Evolutionary conservation across 2,888 invertebrate species (phyloP), one percentile per base, ranked within the genome.

Genomic region (Lissocephala sabroskyi): DNA sequence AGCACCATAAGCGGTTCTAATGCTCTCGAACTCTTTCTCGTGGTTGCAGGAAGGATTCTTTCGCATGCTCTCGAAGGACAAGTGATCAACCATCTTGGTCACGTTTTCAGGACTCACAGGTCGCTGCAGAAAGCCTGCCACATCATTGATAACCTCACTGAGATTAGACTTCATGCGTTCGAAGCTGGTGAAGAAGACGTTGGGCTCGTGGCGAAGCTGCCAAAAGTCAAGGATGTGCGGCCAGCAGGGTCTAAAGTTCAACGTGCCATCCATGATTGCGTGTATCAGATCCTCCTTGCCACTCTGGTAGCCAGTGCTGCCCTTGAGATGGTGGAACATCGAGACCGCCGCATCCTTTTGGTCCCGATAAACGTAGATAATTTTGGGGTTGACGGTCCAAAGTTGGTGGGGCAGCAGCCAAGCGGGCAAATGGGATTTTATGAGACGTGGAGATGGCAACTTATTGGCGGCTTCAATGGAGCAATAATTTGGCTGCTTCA

Each of bases 341-440:
- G 95, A 95, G 0, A 95, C 91, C 0, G 89, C 90, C 0, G 93
- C 92, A 81, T 95, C 95, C 80, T 93, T 92, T 0, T 95, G 94
- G 83, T 96, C 94, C 57, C 96, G 87, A 2, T 93, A 92, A 0
- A 95, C 90, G 67, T 95, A 95, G 45, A 96, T 88, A 32, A 94
- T 87, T 87, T 84, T 84, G 1, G 82, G 74, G 3, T 76, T 74
- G 40, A 80, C 79, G 11, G 60, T 71, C 83, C 83, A 83, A 13
- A 83, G 16, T 44, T 83, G 76, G 2, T 67, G 60, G 0, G 83
- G 83, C 53, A 83, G 48, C 40, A 84, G 51, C 65, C 71, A 74
- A 10, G 78, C 71, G 0, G 83, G 82, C 33, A 83, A 47, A 59
- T 83, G 83, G 0, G 83, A 79, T 49, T 83, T 83, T 4, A 83